These are phyloP conservation scores for Drosophila lacteicornis DNA, from an alignment of 1,140 invertebrate genomes.

Conservation along the genomic window DNA sequence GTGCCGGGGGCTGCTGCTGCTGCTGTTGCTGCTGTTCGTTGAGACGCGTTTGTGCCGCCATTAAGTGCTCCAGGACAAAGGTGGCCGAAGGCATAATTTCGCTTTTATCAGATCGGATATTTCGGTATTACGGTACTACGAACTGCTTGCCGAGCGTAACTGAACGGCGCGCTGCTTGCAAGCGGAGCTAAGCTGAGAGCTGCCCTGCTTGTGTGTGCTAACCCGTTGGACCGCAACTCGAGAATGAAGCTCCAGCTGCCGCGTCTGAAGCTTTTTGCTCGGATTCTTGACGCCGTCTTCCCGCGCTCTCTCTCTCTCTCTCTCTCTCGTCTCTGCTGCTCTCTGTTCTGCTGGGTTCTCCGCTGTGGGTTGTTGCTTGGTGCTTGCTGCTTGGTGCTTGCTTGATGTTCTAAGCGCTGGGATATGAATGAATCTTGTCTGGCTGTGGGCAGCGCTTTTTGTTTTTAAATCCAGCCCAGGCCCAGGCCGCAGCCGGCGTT, in stretches of 20 bases:
- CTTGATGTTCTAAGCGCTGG: constrained; percentile 72
- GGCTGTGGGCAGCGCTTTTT: constrained; percentile 62
- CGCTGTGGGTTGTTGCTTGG: constrained; percentile 41
- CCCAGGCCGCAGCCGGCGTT: constrained; percentile 9
- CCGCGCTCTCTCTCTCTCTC: constrained; percentile 9
- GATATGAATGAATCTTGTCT: constrained; percentile 71
- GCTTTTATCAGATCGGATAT: background rate
- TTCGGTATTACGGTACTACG: background rate
- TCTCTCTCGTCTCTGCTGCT: background rate
- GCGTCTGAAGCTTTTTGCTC: constrained; percentile 70
- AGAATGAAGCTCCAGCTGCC: constrained; percentile 74
- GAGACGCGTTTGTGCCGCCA: constrained; percentile 76
- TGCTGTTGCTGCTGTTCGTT: constrained; percentile 49
- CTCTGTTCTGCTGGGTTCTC: constrained; percentile 19
- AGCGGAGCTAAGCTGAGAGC: constrained; percentile 21
- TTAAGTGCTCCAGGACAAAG: constrained; percentile 80
- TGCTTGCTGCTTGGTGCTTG: background rate
- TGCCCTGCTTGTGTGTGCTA: constrained; percentile 43
- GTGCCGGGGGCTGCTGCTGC: constrained; percentile 4
- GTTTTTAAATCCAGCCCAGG: constrained; percentile 57
- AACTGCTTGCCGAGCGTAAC: constrained; percentile 14
- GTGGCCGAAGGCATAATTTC: constrained; percentile 73
- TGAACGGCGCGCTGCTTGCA: constrained; percentile 27
- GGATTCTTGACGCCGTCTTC: constrained; percentile 33
- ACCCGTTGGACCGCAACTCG: constrained; percentile 74